Evolutionary conservation across 1,140 invertebrate species (phyloP).

Genomic region (Scaptomyza hsui): DNA sequence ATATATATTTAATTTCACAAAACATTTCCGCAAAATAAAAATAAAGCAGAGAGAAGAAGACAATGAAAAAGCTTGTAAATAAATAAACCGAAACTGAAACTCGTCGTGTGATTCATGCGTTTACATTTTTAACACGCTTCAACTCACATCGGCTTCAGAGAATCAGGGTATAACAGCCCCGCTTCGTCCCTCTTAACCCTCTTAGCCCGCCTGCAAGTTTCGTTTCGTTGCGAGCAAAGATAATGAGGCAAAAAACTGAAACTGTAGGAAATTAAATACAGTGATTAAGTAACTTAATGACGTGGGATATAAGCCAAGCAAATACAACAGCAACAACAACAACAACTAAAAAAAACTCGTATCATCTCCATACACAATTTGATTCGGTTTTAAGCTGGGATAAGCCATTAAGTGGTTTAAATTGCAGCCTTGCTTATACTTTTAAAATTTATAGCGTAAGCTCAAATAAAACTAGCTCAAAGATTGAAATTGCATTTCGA

Average conservation of each 20-base stretch:
- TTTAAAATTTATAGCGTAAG: no score
- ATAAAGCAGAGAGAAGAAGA: slow-evolving; percentile 18
- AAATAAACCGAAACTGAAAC: slow-evolving; percentile 54
- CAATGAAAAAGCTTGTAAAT: slow-evolving; percentile 39
- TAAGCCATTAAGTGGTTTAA: slow-evolving; percentile 37
- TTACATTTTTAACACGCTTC: slow-evolving; percentile 67
- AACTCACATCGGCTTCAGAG: slow-evolving; percentile 56
- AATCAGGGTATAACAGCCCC: slow-evolving; percentile 18
- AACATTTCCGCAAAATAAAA: slow-evolving; percentile 72
- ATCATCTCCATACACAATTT: slow-evolving; percentile 24
- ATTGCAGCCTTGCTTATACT: slow-evolving; percentile 13
- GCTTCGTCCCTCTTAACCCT: slow-evolving; percentile 19
- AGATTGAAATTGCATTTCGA: neutral
- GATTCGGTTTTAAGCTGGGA: slow-evolving; percentile 15
- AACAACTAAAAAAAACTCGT: neutral
- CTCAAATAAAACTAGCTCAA: neutral
- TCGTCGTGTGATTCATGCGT: slow-evolving; percentile 74
- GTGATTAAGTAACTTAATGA: slow-evolving; percentile 82
- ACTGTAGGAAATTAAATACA: slow-evolving; percentile 78
- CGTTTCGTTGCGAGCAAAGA: slow-evolving; percentile 43
- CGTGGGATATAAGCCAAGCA: slow-evolving; percentile 58
- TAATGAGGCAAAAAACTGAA: slow-evolving; percentile 61
- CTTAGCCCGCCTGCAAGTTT: slow-evolving; percentile 11
- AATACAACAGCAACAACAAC: no score
- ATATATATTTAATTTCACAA: slow-evolving; percentile 24